Evolutionary conservation across 2,888 invertebrate genomes (phyloP).

Genomic region (Tridacna gigas): DNA sequence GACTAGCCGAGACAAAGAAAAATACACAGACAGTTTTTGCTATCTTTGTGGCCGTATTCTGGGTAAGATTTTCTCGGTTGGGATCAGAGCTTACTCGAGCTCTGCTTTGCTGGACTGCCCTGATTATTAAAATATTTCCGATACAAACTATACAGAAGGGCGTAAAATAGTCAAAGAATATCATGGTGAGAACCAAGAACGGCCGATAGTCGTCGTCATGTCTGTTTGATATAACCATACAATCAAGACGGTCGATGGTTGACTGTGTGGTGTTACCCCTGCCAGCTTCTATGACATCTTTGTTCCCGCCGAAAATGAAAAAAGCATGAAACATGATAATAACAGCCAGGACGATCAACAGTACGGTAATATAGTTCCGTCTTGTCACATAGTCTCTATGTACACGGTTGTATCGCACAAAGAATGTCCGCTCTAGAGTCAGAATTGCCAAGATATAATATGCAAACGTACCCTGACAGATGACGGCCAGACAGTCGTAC

Average conservation of each 20-base stretch:
- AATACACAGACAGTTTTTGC: constrained; percentile 5
- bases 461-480: not conserved
- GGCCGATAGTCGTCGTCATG: not conserved
- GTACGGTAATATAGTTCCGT: not conserved
- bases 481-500: not conserved
- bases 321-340: not conserved
- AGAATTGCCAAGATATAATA: constrained; percentile 1
- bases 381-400: not conserved
- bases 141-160: not conserved
- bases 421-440: not conserved
- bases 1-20: constrained; percentile 3
- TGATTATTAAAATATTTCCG: not conserved
- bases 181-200: not conserved
- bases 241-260: not conserved
- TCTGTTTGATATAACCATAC: not conserved
- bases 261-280: not conserved
- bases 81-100: not conserved
- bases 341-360: not conserved
- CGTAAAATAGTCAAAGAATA: not conserved
- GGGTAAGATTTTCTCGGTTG: not conserved
- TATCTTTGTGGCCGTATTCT: constrained; percentile 3
- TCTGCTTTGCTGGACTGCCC: not conserved
- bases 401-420: not conserved
- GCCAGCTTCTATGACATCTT: not conserved
- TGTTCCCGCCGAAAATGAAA: not conserved